Evolutionary conservation across 2,797 vertebrate genomes (phyloP), one percentile per base, ranked within the genome.

Genomic region (Hirundo rustica): DNA sequence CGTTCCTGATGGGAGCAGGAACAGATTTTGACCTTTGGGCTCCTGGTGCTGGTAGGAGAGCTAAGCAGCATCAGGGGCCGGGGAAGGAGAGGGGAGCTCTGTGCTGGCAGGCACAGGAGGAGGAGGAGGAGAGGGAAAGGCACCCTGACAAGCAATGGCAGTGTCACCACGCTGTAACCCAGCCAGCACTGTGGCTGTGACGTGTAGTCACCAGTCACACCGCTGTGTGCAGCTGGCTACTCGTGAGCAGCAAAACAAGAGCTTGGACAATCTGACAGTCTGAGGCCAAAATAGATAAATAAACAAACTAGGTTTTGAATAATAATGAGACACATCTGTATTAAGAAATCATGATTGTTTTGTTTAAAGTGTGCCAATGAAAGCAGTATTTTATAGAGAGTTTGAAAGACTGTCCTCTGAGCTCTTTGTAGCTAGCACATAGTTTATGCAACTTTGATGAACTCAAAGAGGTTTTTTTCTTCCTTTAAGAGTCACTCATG

Each of bases 301-400:
- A 96, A 88, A 67, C 47, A 71, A 71, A 64, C 19, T 15, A 47
- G 27, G 57, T 76, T 93, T 79, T 86, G 60, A 86, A 81, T 65
- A 79, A 71, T 38, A 91, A 80, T 36, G 32, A 73, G 21, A 66
- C 55, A 91, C 40, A 73, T 89, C 66, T 95, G 82, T 72, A 79
- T 75, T 75, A 88, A 75, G 66, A 84, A 92, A 84, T 22, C 34
- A 16, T 55, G 29, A 66, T 16, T 86, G 54, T 79, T 95, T 80
- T 81, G 66, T 62, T 89, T 51, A 21, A 91, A 77, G 26, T 30
- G 13, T 73, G 82, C 76, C 79, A 95, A 83, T 1, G 2, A 88
- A 93, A 96, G 68, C 95, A 93, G 10, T 44, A n/a, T 75, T 94
- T 84, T 72, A 50, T 5, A 50, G 30, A 42, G 13, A 25, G 53